Evolutionary conservation across 1,140 invertebrate species (phyloP).

Genomic region (Lucilia cuprina): DNA sequence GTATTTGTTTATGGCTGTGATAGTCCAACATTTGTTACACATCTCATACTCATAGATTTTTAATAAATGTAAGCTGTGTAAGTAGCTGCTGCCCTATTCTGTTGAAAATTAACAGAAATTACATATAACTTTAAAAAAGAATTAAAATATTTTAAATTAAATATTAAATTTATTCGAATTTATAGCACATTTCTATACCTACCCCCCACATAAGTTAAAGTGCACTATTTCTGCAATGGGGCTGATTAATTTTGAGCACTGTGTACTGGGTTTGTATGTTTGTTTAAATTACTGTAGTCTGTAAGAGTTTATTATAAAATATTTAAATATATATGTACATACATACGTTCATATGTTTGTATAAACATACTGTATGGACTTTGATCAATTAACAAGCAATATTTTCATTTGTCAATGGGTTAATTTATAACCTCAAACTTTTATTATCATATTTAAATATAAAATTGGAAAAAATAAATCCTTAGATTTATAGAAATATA

Average conservation of each 20-base stretch:
- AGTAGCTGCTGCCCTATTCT: too few species aligned
- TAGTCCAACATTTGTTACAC: conserved; percentile 4
- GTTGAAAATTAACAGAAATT: too few species aligned
- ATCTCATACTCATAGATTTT: not conserved
- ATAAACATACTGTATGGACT: conserved; percentile 51
- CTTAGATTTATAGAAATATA: not conserved
- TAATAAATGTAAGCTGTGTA: too few species aligned
- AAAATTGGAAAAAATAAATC: not conserved
- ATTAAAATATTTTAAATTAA: too few species aligned
- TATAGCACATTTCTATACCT: too few species aligned
- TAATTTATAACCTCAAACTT: conserved; percentile 54
- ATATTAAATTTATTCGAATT: too few species aligned
- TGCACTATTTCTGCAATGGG: too few species aligned
- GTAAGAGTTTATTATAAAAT: too few species aligned
- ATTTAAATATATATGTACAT: not conserved
- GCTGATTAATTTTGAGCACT: not conserved
- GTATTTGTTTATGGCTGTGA: conserved; percentile 1
- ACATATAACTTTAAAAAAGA: too few species aligned
- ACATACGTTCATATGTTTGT: not conserved
- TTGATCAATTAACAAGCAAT: conserved; percentile 62
- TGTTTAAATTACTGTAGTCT: too few species aligned
- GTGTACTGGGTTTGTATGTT: too few species aligned
- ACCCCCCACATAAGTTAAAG: too few species aligned
- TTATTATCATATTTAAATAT: not conserved
- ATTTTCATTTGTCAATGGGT: conserved; percentile 61